Evolutionary conservation across 2,888 invertebrate genomes (phyloP), one percentile per base, ranked within the genome.

Genomic region (Mechanitis messenoides): DNA sequence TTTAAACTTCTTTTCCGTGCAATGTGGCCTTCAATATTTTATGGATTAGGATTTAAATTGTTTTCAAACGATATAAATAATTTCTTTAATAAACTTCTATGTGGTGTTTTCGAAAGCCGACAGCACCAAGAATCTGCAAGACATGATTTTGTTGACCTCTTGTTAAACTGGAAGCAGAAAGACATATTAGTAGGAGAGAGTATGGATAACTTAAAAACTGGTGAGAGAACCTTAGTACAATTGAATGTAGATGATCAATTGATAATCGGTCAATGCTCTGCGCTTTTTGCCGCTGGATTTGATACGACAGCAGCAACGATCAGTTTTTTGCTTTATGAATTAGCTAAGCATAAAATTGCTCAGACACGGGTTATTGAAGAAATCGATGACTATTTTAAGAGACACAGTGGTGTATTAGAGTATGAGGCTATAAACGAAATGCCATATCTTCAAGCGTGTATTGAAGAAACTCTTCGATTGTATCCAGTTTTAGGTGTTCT

Each of bases 201-300:
- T 58, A 63, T 83, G n/a, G 70, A 54, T 1, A 79, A 75, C 45
- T 67, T 76, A 68, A 80, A 76, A 58, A 57, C 46, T 2, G 71
- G 70, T 0, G 68, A 62, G 5, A 64, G 66, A 0, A 72, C 76
- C 3, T 76, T 72, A 28, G 59, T 71, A 1, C 20, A 64, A 0
- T 28, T 85, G 1, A 71, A 77, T 1, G 70, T 91, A 1, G 77
- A 84, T 1, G 71, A 90, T 6, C 79, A 87, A 2, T 74, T 92
- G 53, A 67, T 92, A 2, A 82, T 90, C 0, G 85, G 91, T 0
- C 92, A 93, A 62, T 87, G 91, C 1, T 78, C 90, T 11, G 68
- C 88, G 0, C 91, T 93, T 53, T 83, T 82, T 38, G 76, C 64
- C 1, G 83, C 81, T n/a, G 83, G 84, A 4, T 83, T 71, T 33